Base-by-base conservation (phyloP, 1,140 invertebrate species). In the Vanessa atalanta region DNA sequence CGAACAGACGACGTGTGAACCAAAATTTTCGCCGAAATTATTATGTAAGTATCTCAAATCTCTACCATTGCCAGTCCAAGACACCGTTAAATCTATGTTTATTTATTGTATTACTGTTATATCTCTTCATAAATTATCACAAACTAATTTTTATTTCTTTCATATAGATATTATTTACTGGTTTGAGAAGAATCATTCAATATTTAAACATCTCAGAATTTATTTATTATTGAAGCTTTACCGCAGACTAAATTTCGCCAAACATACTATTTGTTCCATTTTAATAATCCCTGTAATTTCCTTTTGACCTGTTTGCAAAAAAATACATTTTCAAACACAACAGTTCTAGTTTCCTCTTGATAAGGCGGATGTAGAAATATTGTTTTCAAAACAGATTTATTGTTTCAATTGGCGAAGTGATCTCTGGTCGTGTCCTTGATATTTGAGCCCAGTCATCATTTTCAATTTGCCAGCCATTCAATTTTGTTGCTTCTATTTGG, bases 11-110 rank as follows among this genome's bases (percentile, higher is more conserved):
- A 88, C 84, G 1, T 79, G 83, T 20, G 85, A 91, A 63, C 84
- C 85, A 0, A 92, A 92, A 53, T 92, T 92, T 70, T 88, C 90
- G 4, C 90, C 90, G 0, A 85, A 75, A 72, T 65, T 91, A 43
- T 57, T 92, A 7, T 89, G 90, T 92, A 82, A 88, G 89, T 90
- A 77, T 55, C 26, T 31, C 26, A 43, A 43, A 43, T 43, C 9
- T 43, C 9, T 0, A 43, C 7, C 6, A 43, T 43, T 43, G 37
- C 1, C 26, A 31, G 26, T 6, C 26, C 26, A 31, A 31, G 26
- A 31, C 20, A 20, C 20, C 20, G 20, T 1, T 5, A 4, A 31
- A 31, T 31, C 2, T 31, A 31, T 31, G 20, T 20, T 31, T 31
- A 2, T 6, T 31, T 31, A 31, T 31, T 31, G 26, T 43, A 43